Evolutionary conservation across 2,888 invertebrate genomes (phyloP), one percentile per base, ranked within the genome.

Genomic region (Epirrhoe alternata): DNA sequence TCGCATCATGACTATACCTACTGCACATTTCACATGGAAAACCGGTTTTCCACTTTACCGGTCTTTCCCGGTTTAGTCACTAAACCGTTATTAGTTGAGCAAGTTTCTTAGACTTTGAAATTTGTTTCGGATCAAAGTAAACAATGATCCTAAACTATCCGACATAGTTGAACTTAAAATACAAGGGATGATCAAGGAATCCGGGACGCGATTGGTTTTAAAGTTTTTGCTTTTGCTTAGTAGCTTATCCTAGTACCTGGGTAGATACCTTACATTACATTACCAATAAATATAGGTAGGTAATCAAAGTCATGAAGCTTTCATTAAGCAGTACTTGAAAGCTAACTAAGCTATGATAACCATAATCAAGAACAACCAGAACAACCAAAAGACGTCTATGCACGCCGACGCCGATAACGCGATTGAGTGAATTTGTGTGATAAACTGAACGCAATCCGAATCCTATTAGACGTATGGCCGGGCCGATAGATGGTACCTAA

Each of bases 381-480:
- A 42, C 10, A 10, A 42, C n/a, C 5, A 10, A 42, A 12, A 12
- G 12, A 35, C 35, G 35, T 8, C 35, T 3, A 8, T 2, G 35
- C 7, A 42, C 4, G 71, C 71, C 72, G 70, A 73, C 76, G 77
- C 76, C 80, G 83, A 85, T 87, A 86, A 86, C 86, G 80, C 80
- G 86, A 86, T 89, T 87, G 87, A 83, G 85, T 86, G 59, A 59
- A 59, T 59, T 59, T 59, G 58, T 52, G 59, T 59, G 86, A 86
- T 88, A 86, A 88, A 86, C 87, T 88, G 88, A 86, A 88, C 85
- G 85, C 87, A 84, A 87, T 88, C 78, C 79, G 82, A 86, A 88
- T 90, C 88, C 89, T 84, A 89, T 91, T 89, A 90, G 88, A 88
- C 88, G 82, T 87, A 86, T 83, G 87, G 80, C 75, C 76, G 79